phyloP scores from a whole-genome alignment of 1,140 invertebrate genomes.

The Epicauta chinensis region DNA sequence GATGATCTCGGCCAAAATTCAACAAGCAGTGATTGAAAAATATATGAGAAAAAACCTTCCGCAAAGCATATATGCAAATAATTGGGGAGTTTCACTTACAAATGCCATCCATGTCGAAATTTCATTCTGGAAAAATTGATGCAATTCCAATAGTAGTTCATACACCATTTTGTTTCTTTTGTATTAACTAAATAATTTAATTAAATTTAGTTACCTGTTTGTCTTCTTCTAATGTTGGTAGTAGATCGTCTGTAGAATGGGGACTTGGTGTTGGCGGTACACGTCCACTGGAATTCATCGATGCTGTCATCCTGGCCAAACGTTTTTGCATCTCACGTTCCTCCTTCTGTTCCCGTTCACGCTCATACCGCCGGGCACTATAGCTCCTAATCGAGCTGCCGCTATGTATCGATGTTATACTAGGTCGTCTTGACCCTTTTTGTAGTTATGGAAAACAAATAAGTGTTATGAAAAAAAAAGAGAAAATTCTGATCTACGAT shows the following conservation, averaged over 20 bases:
- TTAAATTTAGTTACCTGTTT: constrained; percentile 56
- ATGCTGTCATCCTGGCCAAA: constrained; percentile 53
- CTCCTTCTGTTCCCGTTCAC: constrained; percentile 70
- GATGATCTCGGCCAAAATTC: too few relatives aligned
- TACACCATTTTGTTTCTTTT: too few relatives aligned
- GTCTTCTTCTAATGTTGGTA: constrained; percentile 66
- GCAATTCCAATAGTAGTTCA: not conserved
- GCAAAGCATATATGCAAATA: too few relatives aligned
- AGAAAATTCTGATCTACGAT: too few relatives aligned
- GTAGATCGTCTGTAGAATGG: constrained; percentile 68
- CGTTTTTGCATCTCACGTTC: constrained; percentile 65
- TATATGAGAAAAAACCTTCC: not conserved
- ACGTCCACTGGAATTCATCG: constrained; percentile 35
- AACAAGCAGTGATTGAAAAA: not conserved
- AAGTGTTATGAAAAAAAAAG: too few relatives aligned
- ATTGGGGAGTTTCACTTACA: constrained; percentile 3
- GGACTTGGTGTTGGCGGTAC: constrained; percentile 64
- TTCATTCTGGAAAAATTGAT: constrained; percentile 3
- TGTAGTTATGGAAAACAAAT: too few relatives aligned
- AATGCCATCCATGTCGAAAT: constrained; percentile 1
- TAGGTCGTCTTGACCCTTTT: constrained; percentile 74
- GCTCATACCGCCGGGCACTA: constrained; percentile 66
- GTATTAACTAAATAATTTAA: too few relatives aligned
- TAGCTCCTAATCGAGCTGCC: constrained; percentile 72
- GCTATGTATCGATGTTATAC: constrained; percentile 73